Evolutionary conservation across 1,140 invertebrate genomes (phyloP).

Genomic region (Polyergus mexicanus): DNA sequence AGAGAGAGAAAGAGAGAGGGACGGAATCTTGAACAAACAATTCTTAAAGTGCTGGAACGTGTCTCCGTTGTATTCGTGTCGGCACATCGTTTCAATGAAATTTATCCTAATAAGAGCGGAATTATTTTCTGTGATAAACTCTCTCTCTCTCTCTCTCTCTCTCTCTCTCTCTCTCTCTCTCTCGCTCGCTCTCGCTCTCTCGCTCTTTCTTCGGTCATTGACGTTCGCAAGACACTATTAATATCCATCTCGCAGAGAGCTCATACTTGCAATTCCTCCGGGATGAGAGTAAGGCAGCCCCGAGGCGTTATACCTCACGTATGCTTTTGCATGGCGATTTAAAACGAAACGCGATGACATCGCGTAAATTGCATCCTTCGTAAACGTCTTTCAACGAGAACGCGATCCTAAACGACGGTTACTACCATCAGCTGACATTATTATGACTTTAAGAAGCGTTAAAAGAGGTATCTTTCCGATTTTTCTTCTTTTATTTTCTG

Average conservation of each 20-base stretch:
- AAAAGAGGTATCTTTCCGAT: constrained; percentile 34
- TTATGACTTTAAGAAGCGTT: constrained; percentile 58
- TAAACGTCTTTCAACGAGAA: constrained; percentile 51
- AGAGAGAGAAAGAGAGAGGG: not conserved
- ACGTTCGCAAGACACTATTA: constrained; percentile 44
- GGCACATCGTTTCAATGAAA: constrained; percentile 25
- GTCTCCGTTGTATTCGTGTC: constrained; percentile 42
- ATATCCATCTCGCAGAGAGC: constrained; percentile 11
- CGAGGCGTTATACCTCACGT: constrained; percentile 4
- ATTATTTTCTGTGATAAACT: constrained; percentile 1
- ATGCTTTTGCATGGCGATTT: constrained; percentile 5
- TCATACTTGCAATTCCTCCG: not conserved
- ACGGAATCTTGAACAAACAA: constrained; percentile 58
- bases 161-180: not conserved
- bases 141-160: not conserved
- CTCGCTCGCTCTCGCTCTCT: no score
- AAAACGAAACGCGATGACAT: constrained; percentile 25
- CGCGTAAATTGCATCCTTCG: constrained; percentile 37
- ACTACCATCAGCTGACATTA: constrained; percentile 59
- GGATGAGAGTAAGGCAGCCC: constrained; percentile 13
- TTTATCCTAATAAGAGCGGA: constrained; percentile 41
- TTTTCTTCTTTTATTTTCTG: constrained; percentile 25
- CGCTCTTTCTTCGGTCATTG: constrained; percentile 7
- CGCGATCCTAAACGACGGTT: constrained; percentile 59
- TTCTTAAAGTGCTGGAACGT: constrained; percentile 53